Conservation (phyloP, 2,113 vertebrate species). For the Corvus hawaiiensis region DNA sequence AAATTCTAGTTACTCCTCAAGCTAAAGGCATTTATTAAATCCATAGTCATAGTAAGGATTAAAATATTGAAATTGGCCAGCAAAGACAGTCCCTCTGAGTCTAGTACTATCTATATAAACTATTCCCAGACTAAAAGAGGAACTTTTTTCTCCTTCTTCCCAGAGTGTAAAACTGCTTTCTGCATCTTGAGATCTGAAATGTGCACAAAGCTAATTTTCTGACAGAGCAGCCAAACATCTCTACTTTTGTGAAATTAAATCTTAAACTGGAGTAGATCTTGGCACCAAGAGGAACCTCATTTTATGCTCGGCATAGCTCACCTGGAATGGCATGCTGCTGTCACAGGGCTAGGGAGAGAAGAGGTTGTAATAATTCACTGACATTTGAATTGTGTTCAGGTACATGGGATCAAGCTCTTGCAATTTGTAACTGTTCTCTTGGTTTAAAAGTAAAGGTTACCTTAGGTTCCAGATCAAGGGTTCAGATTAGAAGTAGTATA, state of each 20-base stretch:
- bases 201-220: not conserved
- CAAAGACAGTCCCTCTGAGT: not conserved
- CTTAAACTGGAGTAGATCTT: not conserved
- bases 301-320: not conserved
- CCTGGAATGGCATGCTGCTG: not conserved
- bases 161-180: not conserved
- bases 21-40: not conserved
- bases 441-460: not conserved
- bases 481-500: not conserved
- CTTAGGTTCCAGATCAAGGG: not conserved
- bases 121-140: not conserved
- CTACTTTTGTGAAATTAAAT: not conserved
- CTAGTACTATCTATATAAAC: not conserved
- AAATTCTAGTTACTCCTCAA: not conserved
- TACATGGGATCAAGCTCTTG: not conserved
- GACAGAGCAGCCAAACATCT: not conserved
- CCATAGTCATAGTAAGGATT: not conserved
- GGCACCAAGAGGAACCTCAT: not conserved
- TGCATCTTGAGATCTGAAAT: not conserved
- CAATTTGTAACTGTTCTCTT: not conserved
- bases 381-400: not conserved
- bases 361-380: not conserved
- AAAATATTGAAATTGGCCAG: not conserved
- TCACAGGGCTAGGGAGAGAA: not conserved
- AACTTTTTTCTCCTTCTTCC: not conserved